Evolutionary conservation across 2,797 vertebrate species (phyloP).

Genomic region (Calcarius lapponicus): DNA sequence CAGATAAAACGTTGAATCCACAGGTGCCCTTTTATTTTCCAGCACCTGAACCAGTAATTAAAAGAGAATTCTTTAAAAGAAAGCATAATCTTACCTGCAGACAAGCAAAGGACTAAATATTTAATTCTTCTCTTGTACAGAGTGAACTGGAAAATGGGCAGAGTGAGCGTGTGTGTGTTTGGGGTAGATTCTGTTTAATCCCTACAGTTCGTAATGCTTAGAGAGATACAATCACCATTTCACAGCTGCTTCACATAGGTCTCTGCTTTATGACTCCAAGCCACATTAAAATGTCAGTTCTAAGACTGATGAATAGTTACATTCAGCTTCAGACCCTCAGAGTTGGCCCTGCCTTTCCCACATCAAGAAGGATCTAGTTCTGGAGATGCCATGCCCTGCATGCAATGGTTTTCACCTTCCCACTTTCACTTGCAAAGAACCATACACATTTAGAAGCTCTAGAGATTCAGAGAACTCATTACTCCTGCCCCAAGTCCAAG

Average conservation of each 20-base stretch:
- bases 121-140: neutral
- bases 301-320: neutral
- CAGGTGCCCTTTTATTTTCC: neutral
- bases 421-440: neutral
- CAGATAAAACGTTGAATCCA: neutral
- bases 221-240: neutral
- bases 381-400: neutral
- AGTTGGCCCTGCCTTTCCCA: neutral
- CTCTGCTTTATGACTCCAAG: neutral
- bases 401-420: neutral
- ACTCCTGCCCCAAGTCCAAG: neutral
- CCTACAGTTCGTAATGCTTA: neutral
- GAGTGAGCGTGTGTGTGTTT: neutral
- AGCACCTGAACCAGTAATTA: conserved; percentile 24
- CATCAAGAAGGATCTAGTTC: neutral
- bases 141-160: conserved; percentile 3
- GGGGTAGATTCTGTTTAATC: neutral
- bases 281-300: neutral
- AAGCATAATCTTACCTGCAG: neutral
- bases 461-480: neutral
- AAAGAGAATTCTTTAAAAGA: conserved; percentile 35
- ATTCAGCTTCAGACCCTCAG: neutral
- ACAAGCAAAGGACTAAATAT: neutral
- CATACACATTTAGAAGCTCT: neutral
- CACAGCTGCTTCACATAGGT: neutral